Evolutionary conservation across 2,113 vertebrate genomes (phyloP), one percentile per base, ranked within the genome.

Genomic region (Lagopus muta): DNA sequence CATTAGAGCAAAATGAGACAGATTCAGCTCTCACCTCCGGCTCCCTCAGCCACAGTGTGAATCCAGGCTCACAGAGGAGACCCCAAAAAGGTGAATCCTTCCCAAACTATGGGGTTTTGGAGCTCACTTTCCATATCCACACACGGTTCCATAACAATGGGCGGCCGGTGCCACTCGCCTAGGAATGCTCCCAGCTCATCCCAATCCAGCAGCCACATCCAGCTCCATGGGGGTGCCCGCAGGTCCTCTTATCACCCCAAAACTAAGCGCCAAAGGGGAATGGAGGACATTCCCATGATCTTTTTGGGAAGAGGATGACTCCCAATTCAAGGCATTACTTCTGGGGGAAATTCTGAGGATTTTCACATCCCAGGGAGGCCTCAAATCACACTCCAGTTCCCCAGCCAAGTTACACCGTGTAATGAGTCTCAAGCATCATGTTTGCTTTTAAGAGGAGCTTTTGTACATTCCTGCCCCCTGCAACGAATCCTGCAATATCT

Each of bases 351-450:
- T 47, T 16, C 17, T 13, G 10, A 2, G 4, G n/a, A 16, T 58
- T 38, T 36, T 67, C 15, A 6, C 36, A 10, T 80, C 64, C 20
- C 25, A n/a, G 73, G 76, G 54, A 93, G 67, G 3, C 21, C 34
- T 34, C 20, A 75, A 40, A 54, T 13, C 2, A 10, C 4, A 0
- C 6, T 50, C 58, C 16, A 0, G 19, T 50, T n/a, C 8, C 5
- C 17, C 3, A 71, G 5, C 14, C 45, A 30, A 4, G 16, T 28
- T 4, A 36, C 21, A 3, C 47, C 0, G 2, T 0, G 2, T 8
- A 15, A 61, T 0, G 1, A 47, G 18, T 1, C 78, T 54, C 83
- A 45, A 71, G 36, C 52, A 48, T 52, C 69, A 50, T 43, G 38
- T 48, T 52, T 30, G 80, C 86, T 80, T 73, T 42, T 0, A 65